Conservation (phyloP, 53 echinoderm and acorn worm species). For the Hippasteria phrygiana region DNA sequence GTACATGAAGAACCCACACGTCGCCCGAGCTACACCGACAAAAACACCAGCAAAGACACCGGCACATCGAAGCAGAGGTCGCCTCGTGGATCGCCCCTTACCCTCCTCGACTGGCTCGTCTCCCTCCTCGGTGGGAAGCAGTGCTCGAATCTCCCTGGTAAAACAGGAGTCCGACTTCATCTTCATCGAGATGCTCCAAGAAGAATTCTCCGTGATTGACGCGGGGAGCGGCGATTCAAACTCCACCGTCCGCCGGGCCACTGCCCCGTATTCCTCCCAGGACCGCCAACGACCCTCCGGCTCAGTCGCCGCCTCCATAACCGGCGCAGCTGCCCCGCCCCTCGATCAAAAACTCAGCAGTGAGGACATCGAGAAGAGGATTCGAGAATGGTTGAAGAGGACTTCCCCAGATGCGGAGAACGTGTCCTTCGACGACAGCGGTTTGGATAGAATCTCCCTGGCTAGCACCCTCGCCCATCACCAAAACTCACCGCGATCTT, state of each 20-base stretch:
- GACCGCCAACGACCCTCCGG: background rate
- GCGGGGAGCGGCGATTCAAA: conserved; percentile 13
- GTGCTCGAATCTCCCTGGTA: conserved; percentile 27
- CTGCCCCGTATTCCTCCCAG: background rate
- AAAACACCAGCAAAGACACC: conserved; percentile 11
- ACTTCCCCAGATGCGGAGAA: conserved; percentile 51
- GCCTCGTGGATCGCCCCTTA: conserved; percentile 1
- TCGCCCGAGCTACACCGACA: background rate
- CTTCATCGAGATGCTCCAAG: conserved; percentile 93
- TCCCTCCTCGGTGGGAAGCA: conserved; percentile 43
- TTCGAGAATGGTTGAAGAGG: conserved; percentile 85
- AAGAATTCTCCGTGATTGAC: conserved; percentile 80
- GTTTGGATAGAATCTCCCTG: conserved; percentile 39
- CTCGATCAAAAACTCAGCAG: conserved; percentile 85
- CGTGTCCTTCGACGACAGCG: conserved; percentile 39
- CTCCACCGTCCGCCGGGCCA: conserved; percentile 7
- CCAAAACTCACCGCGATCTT: conserved; percentile 13
- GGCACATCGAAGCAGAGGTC: background rate
- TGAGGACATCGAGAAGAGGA: conserved; percentile 93
- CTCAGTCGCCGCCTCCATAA: background rate
- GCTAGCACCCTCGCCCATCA: conserved; percentile 42
- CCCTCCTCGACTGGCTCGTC: conserved; percentile 6
- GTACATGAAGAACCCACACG: conserved; percentile 62
- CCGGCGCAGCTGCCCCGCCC: conserved; percentile 50
- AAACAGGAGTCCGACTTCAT: conserved; percentile 81